A percentile compares a stretch with the other conserved stretches of the same genome.
Conservation (phyloP, 2,797 vertebrate genomes). For the Scolopax bukidnonensis region DNA sequence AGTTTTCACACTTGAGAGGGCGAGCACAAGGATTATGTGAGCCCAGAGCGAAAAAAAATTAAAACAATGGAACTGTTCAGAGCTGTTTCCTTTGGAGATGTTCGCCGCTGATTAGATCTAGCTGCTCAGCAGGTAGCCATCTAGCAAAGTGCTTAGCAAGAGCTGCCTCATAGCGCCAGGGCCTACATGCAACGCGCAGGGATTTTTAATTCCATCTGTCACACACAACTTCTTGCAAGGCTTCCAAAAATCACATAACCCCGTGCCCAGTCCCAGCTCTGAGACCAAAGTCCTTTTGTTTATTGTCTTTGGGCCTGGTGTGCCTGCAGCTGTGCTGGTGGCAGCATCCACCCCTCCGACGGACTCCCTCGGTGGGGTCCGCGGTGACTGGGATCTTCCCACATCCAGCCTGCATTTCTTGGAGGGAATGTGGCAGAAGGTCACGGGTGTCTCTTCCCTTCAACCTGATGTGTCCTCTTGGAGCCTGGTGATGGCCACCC, state of each 20-base stretch:
- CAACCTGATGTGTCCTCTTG: background rate
- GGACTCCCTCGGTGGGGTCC: background rate
- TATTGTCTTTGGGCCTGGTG: conserved; percentile 63
- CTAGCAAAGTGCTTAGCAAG: conserved; percentile 45
- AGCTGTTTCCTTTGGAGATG: conserved; percentile 65
- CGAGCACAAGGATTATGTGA: background rate
- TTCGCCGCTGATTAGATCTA: background rate
- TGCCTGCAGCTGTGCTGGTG: conserved; percentile 62
- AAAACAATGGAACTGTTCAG: conserved; percentile 56
- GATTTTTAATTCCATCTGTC: conserved; percentile 57
- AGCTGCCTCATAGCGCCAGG: background rate
- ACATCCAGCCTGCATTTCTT: background rate
- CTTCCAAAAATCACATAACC: conserved; percentile 72
- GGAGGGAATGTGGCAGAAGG: background rate
- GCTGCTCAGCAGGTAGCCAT: conserved; percentile 64
- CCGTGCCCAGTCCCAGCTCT: background rate
- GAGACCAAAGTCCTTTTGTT: conserved; percentile 42
- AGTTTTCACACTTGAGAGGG: background rate
- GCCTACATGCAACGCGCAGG: background rate
- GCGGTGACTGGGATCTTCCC: background rate
- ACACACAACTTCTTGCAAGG: conserved; percentile 1
- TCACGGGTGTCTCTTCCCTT: background rate
- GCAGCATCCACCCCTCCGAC: background rate
- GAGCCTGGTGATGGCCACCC: background rate
- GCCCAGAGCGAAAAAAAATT: background rate